Evolutionary conservation across 2,888 invertebrate species (phyloP), one percentile per base, ranked within the genome.

Genomic region (Calephelis perditalis): DNA sequence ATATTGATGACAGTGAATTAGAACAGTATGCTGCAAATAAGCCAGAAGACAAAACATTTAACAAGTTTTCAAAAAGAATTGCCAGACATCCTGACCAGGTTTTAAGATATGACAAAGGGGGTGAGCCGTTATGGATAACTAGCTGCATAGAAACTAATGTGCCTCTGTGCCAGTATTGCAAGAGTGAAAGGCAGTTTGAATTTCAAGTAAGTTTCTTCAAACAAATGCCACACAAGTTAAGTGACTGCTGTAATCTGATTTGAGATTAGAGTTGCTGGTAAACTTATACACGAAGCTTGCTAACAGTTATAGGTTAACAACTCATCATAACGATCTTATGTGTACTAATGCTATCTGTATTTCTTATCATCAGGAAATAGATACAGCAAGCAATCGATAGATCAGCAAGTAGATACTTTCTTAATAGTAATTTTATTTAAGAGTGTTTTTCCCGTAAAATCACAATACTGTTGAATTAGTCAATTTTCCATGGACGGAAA

Each of bases 51-150:
- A 94, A 95, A 84, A 84, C 89, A 12, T 98, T 98, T 78, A 89
- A 91, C 49, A 93, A 93, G 71, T 99, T 99, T 77, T 94, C 93
- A 66, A 93, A 95, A 73, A 91, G 92, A 64, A 92, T 96, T 36
- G 87, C 91, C 9, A 79, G 91, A 61, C 93, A 95, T 74, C 96
- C 97, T 1, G 94, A 96, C 52, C 98, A 99, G 92, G 94, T 93
- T 3, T 71, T 96, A 56, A 91, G 98, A 60, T 98, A 98, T 81
- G 92, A 96, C 52, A 92, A 94, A 73, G 94, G 93, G 47, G 97
- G 97, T 1, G 73, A 80, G 46, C 96, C 98, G 11, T 84, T 99
- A n/a, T 97, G 96, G 94, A 96, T 98, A 60, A 94, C 98, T 36
- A 86, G 90, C 56, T 84, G 92, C 62, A 91, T 71, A 47, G 72